Base-by-base conservation (phyloP, 2,113 vertebrate species). In the Xerus inauris region DNA sequence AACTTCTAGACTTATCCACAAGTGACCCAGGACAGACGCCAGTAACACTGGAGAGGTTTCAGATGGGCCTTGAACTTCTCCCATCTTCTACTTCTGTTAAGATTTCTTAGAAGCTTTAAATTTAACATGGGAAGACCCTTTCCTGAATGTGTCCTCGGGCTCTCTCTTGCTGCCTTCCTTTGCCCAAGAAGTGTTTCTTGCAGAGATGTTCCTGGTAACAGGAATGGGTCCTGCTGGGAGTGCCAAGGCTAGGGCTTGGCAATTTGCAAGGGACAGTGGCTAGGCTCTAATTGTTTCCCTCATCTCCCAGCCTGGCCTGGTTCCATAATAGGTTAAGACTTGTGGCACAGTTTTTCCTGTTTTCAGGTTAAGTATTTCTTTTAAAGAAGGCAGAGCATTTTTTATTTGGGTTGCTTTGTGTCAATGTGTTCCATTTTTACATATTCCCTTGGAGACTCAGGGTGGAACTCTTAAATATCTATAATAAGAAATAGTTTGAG, bases 401-500 rank as follows among this genome's bases (percentile, higher is more conserved):
- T 80, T 80, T 35, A 20, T 69, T 49, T 75, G 71, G 30, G 38
- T 81, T n/a, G 57, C 54, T 32, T 82, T 14, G 3, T 62, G 17
- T 47, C 5, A 17, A 13, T 32, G 3, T 6, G 24, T 57, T 73
- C 62, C 54, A 11, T 5, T 38, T 38, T 54, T 13, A 17, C 8
- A 2, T 89, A 8, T 71, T 67, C 54, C 57, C 40, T 45, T 38
- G 67, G 49, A 71, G n/a, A 32, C 75, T 65, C 57, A 11, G 40
- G 84, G 11, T 82, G 10, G 83, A 28, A n/a, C n/a, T 69, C 92
- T 17, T 45, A 73, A 75, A 80, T n/a, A 42, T 67, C 51, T 80
- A 91, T 92, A 95, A 76, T 83, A 45, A 88, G 77, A 79, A 86
- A 54, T 87, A 13, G n/a, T 72, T 79, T 40, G n/a, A 84, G 57